Evolutionary conservation across 1,140 invertebrate species (phyloP), one percentile per base, ranked within the genome.

Genomic region (Branchinecta lynchi): DNA sequence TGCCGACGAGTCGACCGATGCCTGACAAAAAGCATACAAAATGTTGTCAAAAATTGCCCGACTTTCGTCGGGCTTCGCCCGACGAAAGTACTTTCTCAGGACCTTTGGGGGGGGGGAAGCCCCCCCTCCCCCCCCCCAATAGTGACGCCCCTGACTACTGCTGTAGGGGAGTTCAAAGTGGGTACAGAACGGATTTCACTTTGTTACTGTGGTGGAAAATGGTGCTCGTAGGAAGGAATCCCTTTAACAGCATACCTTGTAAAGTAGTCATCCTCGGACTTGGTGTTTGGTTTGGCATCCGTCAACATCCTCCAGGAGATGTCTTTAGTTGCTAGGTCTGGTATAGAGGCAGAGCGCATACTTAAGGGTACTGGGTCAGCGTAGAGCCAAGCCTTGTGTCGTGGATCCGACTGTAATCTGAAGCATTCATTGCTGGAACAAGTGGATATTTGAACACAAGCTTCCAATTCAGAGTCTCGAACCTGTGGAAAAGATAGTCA

Each of bases 291-390:
- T 20, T 60, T 60, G 17, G 51, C 51, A 60, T 60, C 51, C 17
- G 51, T 60, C 51, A 60, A 60, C 51, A 60, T 60, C 17, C 17
- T 60, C 51, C 51, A 60, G 51, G 51, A 20, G 3, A 60, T 60
- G 17, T 60, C 17, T 6, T 60, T 60, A 15, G 51, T 60, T 60
- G 51, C 51, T 20, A 60, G 17, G 17, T 60, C 51, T 15, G 51
- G 51, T 12, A 60, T 60, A 60, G 51, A 60, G 17, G 51, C 51
- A 15, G 12, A 15, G 12, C 17, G 51, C 51, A 60, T 60, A 15
- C 12, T 15, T 60, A 20, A 20, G 12, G 51, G 51, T 15, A 60
- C 17, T 60, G 51, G 51, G 6, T 60, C 17, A 15, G 51, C 12
- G 51, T 60, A 60, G 17, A 60, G 51, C 51, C 51, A 60, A 15